Evolutionary conservation across 2,113 vertebrate genomes (phyloP).

Genomic region (Lepus europaeus): DNA sequence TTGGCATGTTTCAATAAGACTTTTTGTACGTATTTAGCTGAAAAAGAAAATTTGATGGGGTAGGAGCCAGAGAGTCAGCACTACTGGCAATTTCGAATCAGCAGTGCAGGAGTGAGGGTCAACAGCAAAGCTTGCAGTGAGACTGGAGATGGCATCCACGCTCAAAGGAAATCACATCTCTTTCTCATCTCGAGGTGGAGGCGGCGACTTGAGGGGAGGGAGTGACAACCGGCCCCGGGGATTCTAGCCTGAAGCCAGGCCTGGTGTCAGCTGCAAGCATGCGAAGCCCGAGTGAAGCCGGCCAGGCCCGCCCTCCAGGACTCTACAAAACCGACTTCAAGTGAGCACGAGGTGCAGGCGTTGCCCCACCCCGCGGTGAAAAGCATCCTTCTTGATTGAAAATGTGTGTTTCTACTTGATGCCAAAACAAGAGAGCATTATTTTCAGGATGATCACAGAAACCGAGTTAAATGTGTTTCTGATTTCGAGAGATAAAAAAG

Average conservation of each 20-base stretch:
- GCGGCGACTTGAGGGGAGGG: conserved; percentile 41
- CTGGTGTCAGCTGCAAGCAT: conserved; percentile 43
- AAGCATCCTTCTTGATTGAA: conserved; percentile 85
- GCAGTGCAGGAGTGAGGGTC: conserved; percentile 64
- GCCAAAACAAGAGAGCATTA: conserved; percentile 83
- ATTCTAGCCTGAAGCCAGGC: conserved; percentile 46
- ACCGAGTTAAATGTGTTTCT: conserved; percentile 85
- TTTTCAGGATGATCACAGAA: conserved; percentile 85
- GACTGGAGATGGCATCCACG: conserved; percentile 45
- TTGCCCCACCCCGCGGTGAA: conserved; percentile 74
- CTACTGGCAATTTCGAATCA: conserved; percentile 74
- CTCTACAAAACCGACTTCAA: conserved; percentile 78
- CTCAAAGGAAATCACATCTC: conserved; percentile 70
- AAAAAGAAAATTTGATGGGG: conserved; percentile 69
- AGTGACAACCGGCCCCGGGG: conserved; percentile 66
- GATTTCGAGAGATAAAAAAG: conserved; percentile 84
- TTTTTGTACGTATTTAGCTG: conserved; percentile 69
- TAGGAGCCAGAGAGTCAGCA: conserved; percentile 71
- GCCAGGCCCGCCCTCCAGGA: conserved; percentile 55
- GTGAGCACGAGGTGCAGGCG: conserved; percentile 27
- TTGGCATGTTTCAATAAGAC: conserved; percentile 75
- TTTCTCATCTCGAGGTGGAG: conserved; percentile 71
- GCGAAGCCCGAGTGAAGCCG: conserved; percentile 16
- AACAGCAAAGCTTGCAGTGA: conserved; percentile 71
- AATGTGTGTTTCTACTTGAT: conserved; percentile 83